Evolutionary conservation across 2,113 vertebrate genomes (phyloP).

Genomic region (Odontophorus gujanensis): DNA sequence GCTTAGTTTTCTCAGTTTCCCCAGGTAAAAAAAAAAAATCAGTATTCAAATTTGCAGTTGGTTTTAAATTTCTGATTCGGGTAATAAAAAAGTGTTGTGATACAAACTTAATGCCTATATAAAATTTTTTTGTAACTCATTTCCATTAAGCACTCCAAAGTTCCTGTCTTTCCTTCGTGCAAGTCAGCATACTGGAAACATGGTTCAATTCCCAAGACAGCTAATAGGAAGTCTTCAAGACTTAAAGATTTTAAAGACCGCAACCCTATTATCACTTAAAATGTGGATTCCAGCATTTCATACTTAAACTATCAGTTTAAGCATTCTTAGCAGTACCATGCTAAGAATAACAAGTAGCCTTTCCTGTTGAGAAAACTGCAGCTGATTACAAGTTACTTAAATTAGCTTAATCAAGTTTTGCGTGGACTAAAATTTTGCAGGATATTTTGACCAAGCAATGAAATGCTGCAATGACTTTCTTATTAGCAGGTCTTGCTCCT

Average conservation of each 20-base stretch:
- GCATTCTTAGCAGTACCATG: not conserved
- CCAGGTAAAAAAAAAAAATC: not conserved
- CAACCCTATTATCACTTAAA: not conserved
- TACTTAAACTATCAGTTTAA: not conserved
- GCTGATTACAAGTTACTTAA: not conserved
- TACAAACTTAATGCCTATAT: not conserved
- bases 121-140: not conserved
- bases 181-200: not conserved
- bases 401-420: not conserved
- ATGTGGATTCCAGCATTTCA: not conserved
- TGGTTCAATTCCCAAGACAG: not conserved
- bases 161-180: not conserved
- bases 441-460: not conserved
- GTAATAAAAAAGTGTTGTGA: not conserved
- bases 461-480: not conserved
- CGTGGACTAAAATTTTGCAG: not conserved
- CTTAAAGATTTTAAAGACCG: not conserved
- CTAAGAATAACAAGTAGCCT: not conserved
- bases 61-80: not conserved
- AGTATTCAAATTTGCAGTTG: not conserved
- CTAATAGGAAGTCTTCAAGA: not conserved
- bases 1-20: not conserved
- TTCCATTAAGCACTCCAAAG: not conserved
- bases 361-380: not conserved
- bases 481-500: not conserved